A percentile compares a stretch with the other conserved stretches of the same genome.
These are phyloP conservation scores for Buphagus erythrorhynchus DNA, from an alignment of 2,797 vertebrate species.

Conservation along the genomic window DNA sequence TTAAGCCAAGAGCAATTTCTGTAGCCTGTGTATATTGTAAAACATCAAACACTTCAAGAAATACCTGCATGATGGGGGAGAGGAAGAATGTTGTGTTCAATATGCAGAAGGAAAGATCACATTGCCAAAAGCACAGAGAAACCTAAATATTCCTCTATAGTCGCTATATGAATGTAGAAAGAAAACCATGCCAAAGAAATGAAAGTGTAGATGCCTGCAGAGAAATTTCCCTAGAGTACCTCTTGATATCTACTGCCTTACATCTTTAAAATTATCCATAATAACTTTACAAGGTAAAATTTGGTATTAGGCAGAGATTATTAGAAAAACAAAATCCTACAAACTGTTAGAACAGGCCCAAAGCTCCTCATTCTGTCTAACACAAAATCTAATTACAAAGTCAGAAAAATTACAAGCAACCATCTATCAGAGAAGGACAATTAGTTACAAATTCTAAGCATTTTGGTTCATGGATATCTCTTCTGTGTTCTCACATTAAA, in stretches of 20 bases:
- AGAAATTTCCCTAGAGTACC: background rate
- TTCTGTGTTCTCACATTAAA: background rate
- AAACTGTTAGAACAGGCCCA: background rate
- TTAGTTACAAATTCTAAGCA: background rate
- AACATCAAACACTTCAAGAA: slow-evolving; percentile 67
- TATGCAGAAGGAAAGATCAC: background rate
- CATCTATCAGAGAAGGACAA: background rate
- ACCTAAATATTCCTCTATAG: background rate
- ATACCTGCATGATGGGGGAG: slow-evolving; percentile 61
- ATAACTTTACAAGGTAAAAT: background rate
- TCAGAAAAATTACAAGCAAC: background rate
- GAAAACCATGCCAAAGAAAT: background rate
- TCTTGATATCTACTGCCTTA: background rate
- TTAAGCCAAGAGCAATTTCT: slow-evolving; percentile 71
- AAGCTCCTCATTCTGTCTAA: background rate
- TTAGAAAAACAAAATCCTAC: background rate
- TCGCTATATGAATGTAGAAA: background rate
- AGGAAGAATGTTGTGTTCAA: background rate
- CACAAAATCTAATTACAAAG: background rate
- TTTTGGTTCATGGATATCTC: background rate
- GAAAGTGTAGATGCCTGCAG: background rate
- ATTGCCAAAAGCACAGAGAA: background rate
- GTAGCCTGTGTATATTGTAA: slow-evolving; percentile 18
- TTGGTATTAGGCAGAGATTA: background rate
- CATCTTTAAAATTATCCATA: background rate